Base-by-base conservation (phyloP, 2,797 vertebrate species). In the Eleutherodactylus coqui region DNA sequence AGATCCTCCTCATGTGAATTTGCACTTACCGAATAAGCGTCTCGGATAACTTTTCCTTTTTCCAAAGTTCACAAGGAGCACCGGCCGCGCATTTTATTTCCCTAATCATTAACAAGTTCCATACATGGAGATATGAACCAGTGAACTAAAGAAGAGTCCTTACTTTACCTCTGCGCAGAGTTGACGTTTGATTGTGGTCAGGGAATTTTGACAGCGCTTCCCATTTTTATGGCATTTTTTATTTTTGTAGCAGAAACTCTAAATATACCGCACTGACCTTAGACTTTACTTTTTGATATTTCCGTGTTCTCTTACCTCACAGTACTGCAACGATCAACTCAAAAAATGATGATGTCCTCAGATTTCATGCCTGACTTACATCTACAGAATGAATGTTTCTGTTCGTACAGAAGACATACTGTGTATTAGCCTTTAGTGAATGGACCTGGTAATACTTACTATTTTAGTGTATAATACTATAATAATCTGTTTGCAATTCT, bases 171-270 rank as follows among this genome's bases (percentile, higher is more conserved):
- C 27, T 80, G 41, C 47, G 67, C 78, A 62, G 38, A 24, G 58
- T 9, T 64, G n/a, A 47, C 58, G 34, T 32, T 17, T 79, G 10
- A 29, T 17, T 80, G 43, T 80, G 60, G 79, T 51, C 60, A 49
- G 17, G 79, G 19, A 19, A 36, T 49, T 80, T 34, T 34, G 7
- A 64, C 67, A 34, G 7, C 21, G 8, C 60, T 80, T 80, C 79
- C 41, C n/a, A 34, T 24, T 79, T 76, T 78, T 24, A 70, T 41
- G 2, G 7, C 17, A 21, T 69, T 41, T 72, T 73, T 27, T 51
- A 75, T 75, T 75, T 75, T 27, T 47, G 72, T 75, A 49, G 43
- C 29, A 73, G 41, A 72, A 73, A 75, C 41, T 75, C 14, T 75
- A 75, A 70, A 70, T 70, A 70, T 70, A 14, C 47, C 36, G 75